Evolutionary conservation across 2,797 vertebrate genomes (phyloP).

Genomic region (Hypotaenidia okinawae): DNA sequence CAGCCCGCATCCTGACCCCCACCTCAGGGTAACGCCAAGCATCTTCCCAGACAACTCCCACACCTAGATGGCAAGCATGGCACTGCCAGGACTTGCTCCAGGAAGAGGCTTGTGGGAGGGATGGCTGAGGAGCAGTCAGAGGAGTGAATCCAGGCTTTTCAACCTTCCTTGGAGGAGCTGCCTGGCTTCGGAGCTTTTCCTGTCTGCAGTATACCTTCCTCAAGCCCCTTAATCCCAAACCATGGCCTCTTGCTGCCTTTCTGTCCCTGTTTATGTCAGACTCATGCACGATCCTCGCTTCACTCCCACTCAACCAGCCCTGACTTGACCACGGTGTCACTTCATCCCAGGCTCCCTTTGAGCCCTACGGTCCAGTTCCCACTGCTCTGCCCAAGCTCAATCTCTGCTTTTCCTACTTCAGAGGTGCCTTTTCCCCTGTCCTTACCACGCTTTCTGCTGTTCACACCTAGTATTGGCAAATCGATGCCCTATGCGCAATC

Average conservation of each 20-base stretch:
- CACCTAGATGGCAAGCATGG: fast-evolving
- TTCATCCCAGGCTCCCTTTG: neutral
- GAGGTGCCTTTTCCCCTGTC: neutral
- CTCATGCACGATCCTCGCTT: neutral
- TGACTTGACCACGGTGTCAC: neutral
- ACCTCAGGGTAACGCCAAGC: neutral
- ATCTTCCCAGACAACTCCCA: neutral
- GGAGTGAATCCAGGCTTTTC: neutral
- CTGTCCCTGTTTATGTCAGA: neutral
- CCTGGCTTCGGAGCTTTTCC: neutral
- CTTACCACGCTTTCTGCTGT: neutral
- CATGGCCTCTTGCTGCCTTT: neutral
- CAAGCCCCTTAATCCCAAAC: neutral
- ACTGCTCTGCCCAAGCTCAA: neutral
- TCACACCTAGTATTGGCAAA: neutral
- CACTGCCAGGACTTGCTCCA: neutral
- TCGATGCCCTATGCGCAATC: neutral
- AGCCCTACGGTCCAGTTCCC: neutral
- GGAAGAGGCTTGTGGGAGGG: neutral
- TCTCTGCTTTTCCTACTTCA: neutral
- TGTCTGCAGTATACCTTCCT: neutral
- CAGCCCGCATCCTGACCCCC: neutral
- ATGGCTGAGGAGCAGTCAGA: neutral
- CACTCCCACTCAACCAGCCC: fast-evolving
- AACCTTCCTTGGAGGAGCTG: neutral